Conservation (phyloP, 2,797 vertebrate genomes). For the Semaprochilodus insignis region DNA sequence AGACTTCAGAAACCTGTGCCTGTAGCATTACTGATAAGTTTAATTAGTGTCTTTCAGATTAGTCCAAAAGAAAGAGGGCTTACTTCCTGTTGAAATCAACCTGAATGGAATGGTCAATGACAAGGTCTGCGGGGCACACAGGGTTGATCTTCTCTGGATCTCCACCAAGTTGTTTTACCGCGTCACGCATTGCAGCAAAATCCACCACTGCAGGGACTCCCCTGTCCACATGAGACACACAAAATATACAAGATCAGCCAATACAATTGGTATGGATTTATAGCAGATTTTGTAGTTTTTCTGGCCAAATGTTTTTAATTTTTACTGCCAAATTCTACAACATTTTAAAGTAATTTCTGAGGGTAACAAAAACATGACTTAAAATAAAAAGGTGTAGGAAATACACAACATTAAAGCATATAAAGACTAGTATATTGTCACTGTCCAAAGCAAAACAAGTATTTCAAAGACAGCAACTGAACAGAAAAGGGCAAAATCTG, state of each 20-base stretch:
- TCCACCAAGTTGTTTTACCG: conserved; percentile 89
- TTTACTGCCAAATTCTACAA: background rate
- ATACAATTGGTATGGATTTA: background rate
- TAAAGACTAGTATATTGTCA: no score
- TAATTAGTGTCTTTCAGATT: background rate
- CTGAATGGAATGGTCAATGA: conserved; percentile 98
- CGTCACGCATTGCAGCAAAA: conserved; percentile 97
- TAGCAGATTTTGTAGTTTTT: background rate
- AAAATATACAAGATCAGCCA: background rate
- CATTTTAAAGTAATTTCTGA: background rate
- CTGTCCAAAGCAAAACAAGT: no score
- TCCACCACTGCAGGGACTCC: conserved; percentile 97
- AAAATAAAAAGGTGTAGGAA: background rate
- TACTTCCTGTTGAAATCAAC: conserved; percentile 97
- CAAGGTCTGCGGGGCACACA: conserved; percentile 92
- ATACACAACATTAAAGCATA: no score
- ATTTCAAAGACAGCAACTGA: no score
- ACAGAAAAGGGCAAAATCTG: no score
- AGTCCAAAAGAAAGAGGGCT: conserved; percentile 54
- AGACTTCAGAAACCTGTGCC: background rate
- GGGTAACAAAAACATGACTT: background rate
- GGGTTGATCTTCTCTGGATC: conserved; percentile 97
- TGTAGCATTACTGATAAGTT: background rate
- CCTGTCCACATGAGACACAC: conserved; percentile 67
- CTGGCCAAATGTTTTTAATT: no score